Evolutionary conservation across 2,797 vertebrate genomes (phyloP).

Genomic region (Lagocephalus sceleratus): DNA sequence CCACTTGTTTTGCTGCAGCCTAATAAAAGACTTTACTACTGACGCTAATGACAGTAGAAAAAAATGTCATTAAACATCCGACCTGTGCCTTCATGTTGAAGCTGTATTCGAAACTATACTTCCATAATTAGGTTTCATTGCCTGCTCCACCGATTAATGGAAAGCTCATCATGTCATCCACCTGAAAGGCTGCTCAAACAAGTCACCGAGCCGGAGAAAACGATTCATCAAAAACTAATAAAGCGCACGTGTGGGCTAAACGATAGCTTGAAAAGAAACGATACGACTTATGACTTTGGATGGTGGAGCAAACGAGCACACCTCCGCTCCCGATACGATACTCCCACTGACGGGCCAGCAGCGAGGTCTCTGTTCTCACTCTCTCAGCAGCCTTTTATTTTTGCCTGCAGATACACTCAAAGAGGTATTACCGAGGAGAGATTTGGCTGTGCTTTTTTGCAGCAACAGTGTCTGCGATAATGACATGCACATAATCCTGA

Average conservation of each 20-base stretch:
- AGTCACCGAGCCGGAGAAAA: slow-evolving; percentile 40
- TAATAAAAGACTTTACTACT: slow-evolving; percentile 28
- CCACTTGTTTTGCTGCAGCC: slow-evolving; percentile 7
- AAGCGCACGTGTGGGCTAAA: background rate
- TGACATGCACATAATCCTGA: slow-evolving; percentile 15
- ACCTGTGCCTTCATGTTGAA: slow-evolving; percentile 28
- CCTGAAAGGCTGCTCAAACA: slow-evolving; percentile 24
- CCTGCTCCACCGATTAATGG: slow-evolving; percentile 40
- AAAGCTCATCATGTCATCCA: slow-evolving; percentile 25
- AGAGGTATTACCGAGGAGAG: slow-evolving; percentile 20
- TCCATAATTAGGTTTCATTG: slow-evolving; percentile 35
- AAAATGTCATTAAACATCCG: slow-evolving; percentile 35
- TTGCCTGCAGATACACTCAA: slow-evolving; percentile 9
- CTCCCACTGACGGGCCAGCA: slow-evolving; percentile 4
- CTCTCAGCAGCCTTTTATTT: slow-evolving; percentile 20
- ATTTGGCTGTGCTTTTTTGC: slow-evolving; percentile 23
- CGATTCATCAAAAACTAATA: slow-evolving; percentile 47
- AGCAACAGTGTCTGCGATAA: slow-evolving; percentile 20
- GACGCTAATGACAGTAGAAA: slow-evolving; percentile 21
- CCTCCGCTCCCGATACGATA: background rate
- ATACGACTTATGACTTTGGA: background rate
- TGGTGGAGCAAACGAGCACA: background rate
- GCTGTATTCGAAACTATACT: background rate
- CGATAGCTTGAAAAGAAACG: background rate
- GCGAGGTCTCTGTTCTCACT: no score